phyloP scores from a whole-genome alignment of 1,140 invertebrate species.

The Macrosteles quadrilineatus region DNA sequence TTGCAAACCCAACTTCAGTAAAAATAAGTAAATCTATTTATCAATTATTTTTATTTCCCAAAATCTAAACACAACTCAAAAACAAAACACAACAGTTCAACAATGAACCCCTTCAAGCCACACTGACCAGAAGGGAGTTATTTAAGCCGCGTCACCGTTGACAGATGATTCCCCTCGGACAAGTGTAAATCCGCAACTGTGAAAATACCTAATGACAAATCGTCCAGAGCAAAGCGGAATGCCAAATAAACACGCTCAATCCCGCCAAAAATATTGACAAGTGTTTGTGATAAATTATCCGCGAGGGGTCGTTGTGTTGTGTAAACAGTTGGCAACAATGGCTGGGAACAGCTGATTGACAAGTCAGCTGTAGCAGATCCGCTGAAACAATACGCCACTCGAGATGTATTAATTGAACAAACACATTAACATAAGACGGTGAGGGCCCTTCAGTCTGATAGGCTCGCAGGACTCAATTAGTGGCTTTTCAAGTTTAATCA shows the following conservation, averaged over 20 bases:
- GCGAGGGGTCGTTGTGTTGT: neutral
- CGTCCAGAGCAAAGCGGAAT: neutral
- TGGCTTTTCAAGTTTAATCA: no score
- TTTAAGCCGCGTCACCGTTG: no score
- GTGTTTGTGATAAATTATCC: conserved; percentile 10
- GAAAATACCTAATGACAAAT: conserved; percentile 12
- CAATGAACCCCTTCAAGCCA: neutral
- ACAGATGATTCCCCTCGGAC: neutral
- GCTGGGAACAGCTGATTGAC: conserved; percentile 10
- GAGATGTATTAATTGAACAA: conserved; percentile 15
- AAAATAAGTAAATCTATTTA: no score
- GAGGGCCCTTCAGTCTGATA: no score
- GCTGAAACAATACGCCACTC: conserved; percentile 14
- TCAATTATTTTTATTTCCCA: neutral
- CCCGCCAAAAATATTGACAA: neutral
- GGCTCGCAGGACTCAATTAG: no score
- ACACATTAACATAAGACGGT: conserved; percentile 10
- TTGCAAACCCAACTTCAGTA: no score
- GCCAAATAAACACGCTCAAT: neutral
- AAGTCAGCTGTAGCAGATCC: conserved; percentile 3
- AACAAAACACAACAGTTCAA: neutral
- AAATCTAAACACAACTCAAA: neutral
- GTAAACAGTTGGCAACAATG: no score
- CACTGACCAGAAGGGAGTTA: neutral
- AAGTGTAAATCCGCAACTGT: neutral